phyloP scores from a whole-genome alignment of 1,140 invertebrate species.

The Camponotus vicinus region DNA sequence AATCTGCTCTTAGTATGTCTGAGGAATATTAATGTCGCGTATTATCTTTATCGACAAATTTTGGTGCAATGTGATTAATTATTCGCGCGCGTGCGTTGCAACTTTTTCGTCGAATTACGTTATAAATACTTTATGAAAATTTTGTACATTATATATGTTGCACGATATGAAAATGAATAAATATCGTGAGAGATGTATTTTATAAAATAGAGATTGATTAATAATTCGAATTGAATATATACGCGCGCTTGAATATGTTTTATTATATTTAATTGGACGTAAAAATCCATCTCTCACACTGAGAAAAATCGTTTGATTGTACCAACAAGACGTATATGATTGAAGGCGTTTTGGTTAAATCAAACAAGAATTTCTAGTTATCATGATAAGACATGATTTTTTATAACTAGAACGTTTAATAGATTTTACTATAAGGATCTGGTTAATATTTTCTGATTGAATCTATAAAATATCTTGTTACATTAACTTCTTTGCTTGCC shows the following conservation, averaged over 20 bases:
- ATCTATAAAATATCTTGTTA: too few relatives aligned
- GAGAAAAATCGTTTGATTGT: too few relatives aligned
- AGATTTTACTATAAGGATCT: too few relatives aligned
- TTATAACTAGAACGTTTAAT: too few relatives aligned
- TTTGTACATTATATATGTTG: neutral
- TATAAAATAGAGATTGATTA: neutral
- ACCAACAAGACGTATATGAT: too few relatives aligned
- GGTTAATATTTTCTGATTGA: too few relatives aligned
- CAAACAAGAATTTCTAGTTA: too few relatives aligned
- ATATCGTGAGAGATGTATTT: neutral
- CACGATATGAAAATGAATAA: neutral
- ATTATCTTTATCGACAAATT: neutral
- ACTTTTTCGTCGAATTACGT: constrained; percentile 10
- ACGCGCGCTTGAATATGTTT: neutral
- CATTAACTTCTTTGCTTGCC: too few relatives aligned
- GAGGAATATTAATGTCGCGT: neutral
- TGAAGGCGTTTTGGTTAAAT: too few relatives aligned
- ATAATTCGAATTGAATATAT: neutral
- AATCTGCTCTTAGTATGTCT: constrained; percentile 25
- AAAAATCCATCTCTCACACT: neutral
- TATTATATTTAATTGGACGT: neutral
- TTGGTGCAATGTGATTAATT: constrained; percentile 26
- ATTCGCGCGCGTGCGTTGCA: neutral
- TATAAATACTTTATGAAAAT: constrained; percentile 9
- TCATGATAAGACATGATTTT: too few relatives aligned